Conservation (phyloP, 2,797 vertebrate genomes). For the Tadarida brasiliensis region DNA sequence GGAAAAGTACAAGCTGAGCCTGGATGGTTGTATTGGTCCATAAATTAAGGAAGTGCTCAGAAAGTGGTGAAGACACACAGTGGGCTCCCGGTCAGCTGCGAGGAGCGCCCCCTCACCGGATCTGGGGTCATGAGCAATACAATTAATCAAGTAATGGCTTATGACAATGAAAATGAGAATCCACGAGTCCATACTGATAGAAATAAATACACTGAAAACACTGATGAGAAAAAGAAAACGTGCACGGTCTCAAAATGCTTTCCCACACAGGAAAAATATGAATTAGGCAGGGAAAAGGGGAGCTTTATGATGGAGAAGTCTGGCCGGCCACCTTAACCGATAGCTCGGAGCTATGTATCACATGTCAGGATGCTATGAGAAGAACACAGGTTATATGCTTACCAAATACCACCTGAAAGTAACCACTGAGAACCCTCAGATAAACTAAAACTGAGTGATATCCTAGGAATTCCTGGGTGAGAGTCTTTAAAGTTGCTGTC, state of each 20-base stretch:
- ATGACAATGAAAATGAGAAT: neutral
- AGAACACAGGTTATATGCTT: neutral
- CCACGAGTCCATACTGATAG: neutral
- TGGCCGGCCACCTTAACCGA: neutral
- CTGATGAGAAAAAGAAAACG: neutral
- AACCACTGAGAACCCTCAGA: no score
- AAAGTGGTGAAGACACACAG: neutral
- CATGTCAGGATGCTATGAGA: fast-evolving
- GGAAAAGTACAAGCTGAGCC: neutral
- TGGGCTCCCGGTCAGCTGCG: neutral
- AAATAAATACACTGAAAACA: neutral
- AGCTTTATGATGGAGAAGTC: neutral
- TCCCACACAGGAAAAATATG: neutral
- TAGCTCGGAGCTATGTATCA: neutral
- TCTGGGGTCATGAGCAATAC: neutral
- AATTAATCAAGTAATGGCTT: neutral
- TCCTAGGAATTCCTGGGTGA: neutral
- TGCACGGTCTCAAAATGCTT: neutral
- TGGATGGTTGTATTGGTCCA: neutral
- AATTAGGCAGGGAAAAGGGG: neutral
- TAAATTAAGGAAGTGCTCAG: neutral
- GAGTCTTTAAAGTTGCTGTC: neutral
- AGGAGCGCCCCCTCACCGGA: neutral
- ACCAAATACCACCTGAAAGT: neutral
- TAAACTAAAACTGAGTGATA: neutral